phyloP scores from a whole-genome alignment of 2,113 vertebrate species.

The Sterna hirundo region DNA sequence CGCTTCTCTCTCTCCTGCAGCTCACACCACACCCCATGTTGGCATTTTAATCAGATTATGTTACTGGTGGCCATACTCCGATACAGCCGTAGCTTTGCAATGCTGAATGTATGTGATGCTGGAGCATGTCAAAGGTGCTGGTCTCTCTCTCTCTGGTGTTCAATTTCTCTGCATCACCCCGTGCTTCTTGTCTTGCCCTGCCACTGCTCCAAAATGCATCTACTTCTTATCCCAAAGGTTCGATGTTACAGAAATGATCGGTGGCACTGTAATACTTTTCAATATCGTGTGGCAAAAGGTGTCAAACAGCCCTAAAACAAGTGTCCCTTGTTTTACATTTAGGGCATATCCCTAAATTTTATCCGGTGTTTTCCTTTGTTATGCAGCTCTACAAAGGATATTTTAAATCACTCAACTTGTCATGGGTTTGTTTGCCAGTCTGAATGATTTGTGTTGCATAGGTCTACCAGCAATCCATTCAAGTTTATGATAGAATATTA shows the following conservation, averaged over 20 bases:
- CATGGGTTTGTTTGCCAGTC: background rate
- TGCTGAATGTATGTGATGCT: background rate
- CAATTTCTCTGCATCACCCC: background rate
- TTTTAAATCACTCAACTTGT: background rate
- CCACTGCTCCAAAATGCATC: background rate
- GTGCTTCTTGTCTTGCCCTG: background rate
- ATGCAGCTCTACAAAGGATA: background rate
- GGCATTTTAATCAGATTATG: background rate
- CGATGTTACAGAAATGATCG: background rate
- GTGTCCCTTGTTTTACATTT: background rate
- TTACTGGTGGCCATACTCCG: background rate
- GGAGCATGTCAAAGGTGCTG: background rate
- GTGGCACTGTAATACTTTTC: background rate
- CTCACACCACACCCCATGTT: background rate
- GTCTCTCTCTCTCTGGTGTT: background rate
- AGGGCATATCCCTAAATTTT: background rate
- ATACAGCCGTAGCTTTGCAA: background rate
- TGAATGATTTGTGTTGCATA: background rate
- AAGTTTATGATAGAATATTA: background rate
- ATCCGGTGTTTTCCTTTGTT: background rate
- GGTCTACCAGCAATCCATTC: background rate
- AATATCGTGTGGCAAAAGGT: background rate
- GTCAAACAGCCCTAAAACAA: background rate
- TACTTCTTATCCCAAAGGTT: background rate
- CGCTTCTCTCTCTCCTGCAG: background rate